phyloP scores from a whole-genome alignment of 2,113 vertebrate genomes.

The Onychorhynchus coronatus region DNA sequence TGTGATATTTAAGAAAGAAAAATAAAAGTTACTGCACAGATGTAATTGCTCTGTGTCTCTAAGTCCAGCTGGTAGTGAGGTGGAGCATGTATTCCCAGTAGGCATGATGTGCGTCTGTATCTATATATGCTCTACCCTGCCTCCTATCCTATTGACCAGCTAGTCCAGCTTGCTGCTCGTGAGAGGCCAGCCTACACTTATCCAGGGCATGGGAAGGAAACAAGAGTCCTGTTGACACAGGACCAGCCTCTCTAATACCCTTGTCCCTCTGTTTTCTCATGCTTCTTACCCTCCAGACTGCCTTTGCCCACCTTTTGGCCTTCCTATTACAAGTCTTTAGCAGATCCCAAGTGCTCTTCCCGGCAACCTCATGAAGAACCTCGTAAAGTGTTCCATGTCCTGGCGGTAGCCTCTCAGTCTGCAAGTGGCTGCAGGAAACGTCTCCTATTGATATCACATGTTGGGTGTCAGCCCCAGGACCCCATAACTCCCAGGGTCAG shows the following conservation, averaged over 20 bases:
- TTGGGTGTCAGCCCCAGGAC: not conserved
- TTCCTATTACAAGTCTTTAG: not conserved
- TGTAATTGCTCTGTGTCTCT: not conserved
- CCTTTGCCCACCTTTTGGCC: not conserved
- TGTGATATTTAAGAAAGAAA: not conserved
- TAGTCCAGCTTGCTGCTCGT: not conserved
- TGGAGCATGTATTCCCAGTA: not conserved
- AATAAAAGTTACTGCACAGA: not conserved
- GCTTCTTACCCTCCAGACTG: not conserved
- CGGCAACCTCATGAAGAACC: rapidly evolving
- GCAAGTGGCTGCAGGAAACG: not conserved
- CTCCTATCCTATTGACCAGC: not conserved
- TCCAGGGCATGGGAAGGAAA: not conserved
- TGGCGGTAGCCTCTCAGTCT: not conserved
- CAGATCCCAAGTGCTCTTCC: not conserved
- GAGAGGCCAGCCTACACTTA: not conserved
- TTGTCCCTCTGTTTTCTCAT: not conserved
- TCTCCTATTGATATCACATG: rapidly evolving
- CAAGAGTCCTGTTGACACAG: not conserved
- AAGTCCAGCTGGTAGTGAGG: too few species aligned
- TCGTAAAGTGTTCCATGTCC: not conserved
- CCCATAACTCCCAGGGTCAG: rapidly evolving
- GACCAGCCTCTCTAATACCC: not conserved
- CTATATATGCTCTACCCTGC: rapidly evolving
- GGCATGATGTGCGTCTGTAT: rapidly evolving